Base-by-base conservation (phyloP, 2,888 invertebrate genomes). In the Andrena chrysosceles region DNA sequence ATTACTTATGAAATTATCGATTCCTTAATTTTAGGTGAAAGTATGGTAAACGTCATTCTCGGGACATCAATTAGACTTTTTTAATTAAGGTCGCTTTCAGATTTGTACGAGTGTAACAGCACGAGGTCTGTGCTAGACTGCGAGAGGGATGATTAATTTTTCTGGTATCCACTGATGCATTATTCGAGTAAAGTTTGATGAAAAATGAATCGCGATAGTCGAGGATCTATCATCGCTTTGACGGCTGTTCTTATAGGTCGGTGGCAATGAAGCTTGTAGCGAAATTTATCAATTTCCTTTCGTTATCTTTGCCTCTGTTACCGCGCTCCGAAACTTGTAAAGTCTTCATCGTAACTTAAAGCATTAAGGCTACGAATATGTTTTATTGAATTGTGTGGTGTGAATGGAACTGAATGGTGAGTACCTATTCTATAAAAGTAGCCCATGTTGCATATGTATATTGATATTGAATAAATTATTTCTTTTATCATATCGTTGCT, bases 151-250 rank as follows among this genome's bases (percentile, higher is more conserved):
- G 75, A 78, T 78, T 78, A 67, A 68, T 78, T 63, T 62, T 33
- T 62, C 23, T 42, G 54, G 20, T 26, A n/a, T 3, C 7, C 31
- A 63, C 23, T 54, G 77, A 67, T 33, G 49, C 10, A 60, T 71
- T 48, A 59, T 68, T 63, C 33, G 60, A 48, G n/a, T 0, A n/a
- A 63, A 63, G 52, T 74, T 48, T 16, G 54, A 75, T 78, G 75
- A 75, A 63, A 75, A 75, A 78, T 75, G 78, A 75, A 56, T 75
- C 62, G 42, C 31, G 33, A 54, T 63, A 63, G 20, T 26, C 6
- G 48, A 68, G 75, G 59, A 78, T 75, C 52, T 56, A 78, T 78
- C 75, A 78, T 68, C 33, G n/a, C 54, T 63, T 56, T 63, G 78
- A 56, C 67, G 42, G 67, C 62, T 6, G 68, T 56, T 63, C 42